Conservation (phyloP, 2,797 vertebrate species). For the Brachymystax lenok region DNA sequence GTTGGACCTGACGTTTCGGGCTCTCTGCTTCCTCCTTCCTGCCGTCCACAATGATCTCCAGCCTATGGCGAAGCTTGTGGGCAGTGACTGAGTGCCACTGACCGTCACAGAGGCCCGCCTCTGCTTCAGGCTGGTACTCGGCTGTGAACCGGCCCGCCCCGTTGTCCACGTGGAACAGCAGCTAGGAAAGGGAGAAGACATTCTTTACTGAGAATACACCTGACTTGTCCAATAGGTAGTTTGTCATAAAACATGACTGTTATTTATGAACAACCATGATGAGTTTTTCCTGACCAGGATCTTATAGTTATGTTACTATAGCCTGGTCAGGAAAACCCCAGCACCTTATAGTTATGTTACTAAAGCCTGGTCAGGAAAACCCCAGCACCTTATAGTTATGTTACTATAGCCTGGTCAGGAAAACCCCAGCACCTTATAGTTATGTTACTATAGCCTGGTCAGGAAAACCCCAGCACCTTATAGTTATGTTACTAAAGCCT, state of each 20-base stretch:
- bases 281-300: no score
- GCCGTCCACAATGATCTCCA: conserved; percentile 86
- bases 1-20: conserved; percentile 78
- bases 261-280: background rate
- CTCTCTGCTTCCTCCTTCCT: conserved; percentile 79
- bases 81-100: conserved; percentile 88
- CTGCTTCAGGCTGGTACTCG: conserved; percentile 72
- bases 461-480: no score
- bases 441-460: no score
- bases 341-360: no score
- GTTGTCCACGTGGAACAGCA: conserved; percentile 92
- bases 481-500: no score
- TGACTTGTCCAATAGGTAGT: background rate
- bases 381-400: no score
- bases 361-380: no score
- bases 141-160: conserved; percentile 90
- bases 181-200: conserved; percentile 60
- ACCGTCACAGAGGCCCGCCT: conserved; percentile 86
- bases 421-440: no score
- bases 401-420: no score
- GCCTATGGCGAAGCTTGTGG: conserved; percentile 85
- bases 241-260: background rate
- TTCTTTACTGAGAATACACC: background rate
- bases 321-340: no score
- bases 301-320: no score